Conservation (phyloP, 1,140 invertebrate genomes). For the Tetragnatha versicolor region DNA sequence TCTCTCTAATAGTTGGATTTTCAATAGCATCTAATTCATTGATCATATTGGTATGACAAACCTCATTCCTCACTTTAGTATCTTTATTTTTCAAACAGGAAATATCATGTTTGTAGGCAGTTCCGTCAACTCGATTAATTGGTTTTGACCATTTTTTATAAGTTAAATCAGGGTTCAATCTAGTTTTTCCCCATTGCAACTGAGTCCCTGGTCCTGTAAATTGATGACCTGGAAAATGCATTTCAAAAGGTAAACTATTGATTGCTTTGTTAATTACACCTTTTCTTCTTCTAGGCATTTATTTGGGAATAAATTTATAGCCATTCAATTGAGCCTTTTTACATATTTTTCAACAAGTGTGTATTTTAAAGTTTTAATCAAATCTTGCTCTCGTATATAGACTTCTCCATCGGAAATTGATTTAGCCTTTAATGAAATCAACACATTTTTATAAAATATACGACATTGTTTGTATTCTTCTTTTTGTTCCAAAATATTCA, state of each 20-base stretch:
- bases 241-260: slow-evolving; percentile 14
- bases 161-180: background rate
- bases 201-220: slow-evolving; percentile 10
- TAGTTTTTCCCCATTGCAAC: slow-evolving; percentile 54
- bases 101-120: slow-evolving; percentile 66
- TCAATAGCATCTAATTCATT: slow-evolving; percentile 9
- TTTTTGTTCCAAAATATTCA: slow-evolving; percentile 7
- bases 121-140: slow-evolving; percentile 59
- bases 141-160: slow-evolving; percentile 2
- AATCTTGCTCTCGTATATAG: background rate
- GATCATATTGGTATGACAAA: slow-evolving; percentile 61
- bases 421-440: background rate
- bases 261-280: background rate
- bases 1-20: slow-evolving; percentile 6
- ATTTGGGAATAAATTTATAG: slow-evolving; percentile 25
- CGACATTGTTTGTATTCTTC: background rate
- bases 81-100: slow-evolving; percentile 62
- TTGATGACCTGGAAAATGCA: background rate
- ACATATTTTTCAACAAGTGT: background rate
- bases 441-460: background rate
- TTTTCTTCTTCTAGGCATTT: background rate
- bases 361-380: background rate
- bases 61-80: slow-evolving; percentile 60
- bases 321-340: slow-evolving; percentile 5
- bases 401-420: background rate